A percentile compares a stretch with the other conserved stretches of the same genome.
Conservation (phyloP, 2,888 invertebrate species). For the Lycophotia porphyrea region DNA sequence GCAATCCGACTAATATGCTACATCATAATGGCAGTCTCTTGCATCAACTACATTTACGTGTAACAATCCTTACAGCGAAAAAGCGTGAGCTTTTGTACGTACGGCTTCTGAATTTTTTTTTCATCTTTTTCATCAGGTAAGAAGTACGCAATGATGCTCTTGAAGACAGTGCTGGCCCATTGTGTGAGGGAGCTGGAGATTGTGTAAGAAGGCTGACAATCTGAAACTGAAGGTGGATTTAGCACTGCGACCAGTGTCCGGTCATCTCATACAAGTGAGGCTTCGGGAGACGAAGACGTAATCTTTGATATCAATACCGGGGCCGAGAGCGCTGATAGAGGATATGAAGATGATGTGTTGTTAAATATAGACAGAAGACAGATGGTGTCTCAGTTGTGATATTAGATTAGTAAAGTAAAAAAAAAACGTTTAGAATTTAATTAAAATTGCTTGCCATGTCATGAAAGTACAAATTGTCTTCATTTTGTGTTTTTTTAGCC, state of each 20-base stretch:
- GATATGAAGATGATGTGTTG: background rate
- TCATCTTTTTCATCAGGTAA: slow-evolving; percentile 71
- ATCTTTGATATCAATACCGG: background rate
- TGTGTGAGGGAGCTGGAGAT: slow-evolving; percentile 76
- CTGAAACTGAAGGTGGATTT: slow-evolving; percentile 76
- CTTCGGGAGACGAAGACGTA: slow-evolving; percentile 34
- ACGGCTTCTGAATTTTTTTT: background rate
- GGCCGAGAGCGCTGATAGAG: too few relatives aligned
- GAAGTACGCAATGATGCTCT: slow-evolving; percentile 77
- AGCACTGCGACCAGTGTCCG: slow-evolving; percentile 71
- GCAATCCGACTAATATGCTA: slow-evolving; percentile 34
- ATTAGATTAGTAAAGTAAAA: background rate
- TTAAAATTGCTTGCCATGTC: background rate
- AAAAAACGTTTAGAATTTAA: too few relatives aligned
- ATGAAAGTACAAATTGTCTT: background rate
- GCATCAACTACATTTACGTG: slow-evolving; percentile 64
- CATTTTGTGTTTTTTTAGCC: background rate
- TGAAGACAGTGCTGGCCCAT: slow-evolving; percentile 78
- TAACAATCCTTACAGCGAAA: slow-evolving; percentile 53
- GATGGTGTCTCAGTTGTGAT: background rate
- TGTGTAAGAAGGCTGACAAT: slow-evolving; percentile 71
- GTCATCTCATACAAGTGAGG: slow-evolving; percentile 75
- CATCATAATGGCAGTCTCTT: slow-evolving; percentile 14
- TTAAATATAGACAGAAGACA: background rate
- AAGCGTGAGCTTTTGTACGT: background rate